Percentiles rank a stretch among this genome's conserved stretches.
Conservation (phyloP, 2,888 invertebrate genomes). For the Cryptus viduatorius region DNA sequence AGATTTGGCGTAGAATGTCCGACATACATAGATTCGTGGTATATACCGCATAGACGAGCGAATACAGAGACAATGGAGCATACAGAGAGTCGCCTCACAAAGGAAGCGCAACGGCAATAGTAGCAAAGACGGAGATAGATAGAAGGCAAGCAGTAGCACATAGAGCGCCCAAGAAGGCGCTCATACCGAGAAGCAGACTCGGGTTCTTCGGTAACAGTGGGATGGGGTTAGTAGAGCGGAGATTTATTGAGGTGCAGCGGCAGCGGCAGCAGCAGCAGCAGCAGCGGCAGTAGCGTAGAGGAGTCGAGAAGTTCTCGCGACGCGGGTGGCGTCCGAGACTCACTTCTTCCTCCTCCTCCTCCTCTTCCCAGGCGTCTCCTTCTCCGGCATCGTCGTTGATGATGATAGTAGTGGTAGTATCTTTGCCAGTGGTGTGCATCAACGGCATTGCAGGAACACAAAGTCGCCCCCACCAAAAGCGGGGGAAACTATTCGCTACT, state of each 20-base stretch:
- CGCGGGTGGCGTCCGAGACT: constrained; percentile 60
- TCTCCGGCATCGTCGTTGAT: constrained; percentile 61
- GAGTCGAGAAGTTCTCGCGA: constrained; percentile 78
- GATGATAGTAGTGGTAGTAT: constrained; percentile 66
- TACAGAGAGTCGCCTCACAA: constrained; percentile 57
- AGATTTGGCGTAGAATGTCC: neutral
- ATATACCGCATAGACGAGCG: constrained; percentile 43
- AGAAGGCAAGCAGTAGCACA: constrained; percentile 38
- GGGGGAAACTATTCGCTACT: neutral
- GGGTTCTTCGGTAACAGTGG: constrained; percentile 43
- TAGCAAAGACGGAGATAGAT: constrained; percentile 54
- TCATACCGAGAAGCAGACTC: constrained; percentile 44
- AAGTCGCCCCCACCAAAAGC: constrained; percentile 34
- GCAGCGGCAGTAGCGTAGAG: constrained; percentile 19
- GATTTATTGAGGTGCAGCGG: constrained; percentile 77
- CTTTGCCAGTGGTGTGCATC: constrained; percentile 61
- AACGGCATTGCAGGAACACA: constrained; percentile 51
- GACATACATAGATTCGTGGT: constrained; percentile 38
- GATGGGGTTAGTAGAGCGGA: constrained; percentile 65
- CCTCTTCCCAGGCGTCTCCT: neutral
- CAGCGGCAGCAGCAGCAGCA: constrained; percentile 35
- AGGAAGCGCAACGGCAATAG: constrained; percentile 38
- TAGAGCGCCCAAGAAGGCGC: constrained; percentile 11
- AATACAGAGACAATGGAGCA: constrained; percentile 55
- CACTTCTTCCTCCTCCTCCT: constrained; percentile 31